Conservation (phyloP, 64 coral and sea anemone species). For the Dendronephthya gigantea region DNA sequence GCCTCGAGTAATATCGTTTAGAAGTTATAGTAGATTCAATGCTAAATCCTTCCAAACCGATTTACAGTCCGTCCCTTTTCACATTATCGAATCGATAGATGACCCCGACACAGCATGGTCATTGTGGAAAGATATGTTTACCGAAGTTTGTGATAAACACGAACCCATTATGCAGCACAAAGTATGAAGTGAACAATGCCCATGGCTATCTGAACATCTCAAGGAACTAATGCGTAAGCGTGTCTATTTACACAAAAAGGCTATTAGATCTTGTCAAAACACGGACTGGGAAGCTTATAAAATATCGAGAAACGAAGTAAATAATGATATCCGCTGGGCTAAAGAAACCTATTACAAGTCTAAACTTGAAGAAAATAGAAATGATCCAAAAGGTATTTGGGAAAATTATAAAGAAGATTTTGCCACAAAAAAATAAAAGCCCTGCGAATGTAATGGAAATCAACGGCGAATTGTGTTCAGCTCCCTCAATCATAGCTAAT, state of each 20-base stretch:
- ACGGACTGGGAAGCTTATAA: background rate
- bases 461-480: no score
- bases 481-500: no score
- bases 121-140: background rate
- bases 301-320: background rate
- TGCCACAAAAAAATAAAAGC: no score
- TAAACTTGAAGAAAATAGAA: background rate
- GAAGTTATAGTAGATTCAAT: background rate
- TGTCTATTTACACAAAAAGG: no score
- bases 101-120: background rate
- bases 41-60: background rate
- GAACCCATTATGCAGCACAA: background rate
- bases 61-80: background rate
- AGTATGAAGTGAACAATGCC: background rate
- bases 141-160: background rate
- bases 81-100: background rate
- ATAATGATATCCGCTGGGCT: background rate
- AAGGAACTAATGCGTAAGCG: background rate
- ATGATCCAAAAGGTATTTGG: no score
- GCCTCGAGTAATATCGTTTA: background rate
- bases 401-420: no score
- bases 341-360: background rate
- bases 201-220: background rate
- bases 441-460: no score
- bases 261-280: background rate